These are phyloP conservation scores for Anthopleura xanthogrammica DNA, from an alignment of 92 coral and sea anemone species.

Conservation along the genomic window DNA sequence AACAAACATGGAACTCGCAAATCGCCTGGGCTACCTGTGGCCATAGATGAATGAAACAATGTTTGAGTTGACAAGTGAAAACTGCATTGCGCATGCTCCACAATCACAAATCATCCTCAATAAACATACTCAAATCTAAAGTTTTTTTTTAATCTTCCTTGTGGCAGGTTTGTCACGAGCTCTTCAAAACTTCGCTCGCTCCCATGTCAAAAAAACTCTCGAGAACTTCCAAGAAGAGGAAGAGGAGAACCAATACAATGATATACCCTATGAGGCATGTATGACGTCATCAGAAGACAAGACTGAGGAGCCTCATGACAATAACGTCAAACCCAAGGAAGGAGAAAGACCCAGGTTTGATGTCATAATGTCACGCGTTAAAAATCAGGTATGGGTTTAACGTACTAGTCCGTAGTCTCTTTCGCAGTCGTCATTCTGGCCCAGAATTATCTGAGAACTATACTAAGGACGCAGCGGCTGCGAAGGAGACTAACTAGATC, in stretches of 20 bases:
- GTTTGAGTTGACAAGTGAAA: too few relatives aligned
- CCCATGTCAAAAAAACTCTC: constrained; percentile 41
- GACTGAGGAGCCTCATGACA: neutral
- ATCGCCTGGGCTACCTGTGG: too few relatives aligned
- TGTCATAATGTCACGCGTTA: constrained; percentile 43
- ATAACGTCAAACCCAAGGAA: constrained; percentile 1
- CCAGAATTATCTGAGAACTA: neutral
- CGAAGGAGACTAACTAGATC: too few relatives aligned
- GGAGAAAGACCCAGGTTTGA: constrained; percentile 46
- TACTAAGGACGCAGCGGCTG: too few relatives aligned
- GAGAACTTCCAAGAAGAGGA: constrained; percentile 58
- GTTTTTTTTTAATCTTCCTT: neutral
- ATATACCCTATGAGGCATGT: constrained; percentile 39
- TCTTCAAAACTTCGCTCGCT: constrained; percentile 74
- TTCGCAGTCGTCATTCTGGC: neutral
- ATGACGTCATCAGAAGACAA: constrained; percentile 3
- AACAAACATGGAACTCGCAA: too few relatives aligned
- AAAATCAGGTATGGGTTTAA: constrained; percentile 49
- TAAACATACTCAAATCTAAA: neutral
- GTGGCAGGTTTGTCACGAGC: constrained; percentile 58
- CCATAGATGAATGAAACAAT: too few relatives aligned
- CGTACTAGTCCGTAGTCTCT: neutral
- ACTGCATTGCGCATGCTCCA: too few relatives aligned
- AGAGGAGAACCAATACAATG: constrained; percentile 36
- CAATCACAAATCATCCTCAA: too few relatives aligned